phyloP scores from a whole-genome alignment of 2,797 vertebrate genomes.

The Leptoclinus maculatus region DNA sequence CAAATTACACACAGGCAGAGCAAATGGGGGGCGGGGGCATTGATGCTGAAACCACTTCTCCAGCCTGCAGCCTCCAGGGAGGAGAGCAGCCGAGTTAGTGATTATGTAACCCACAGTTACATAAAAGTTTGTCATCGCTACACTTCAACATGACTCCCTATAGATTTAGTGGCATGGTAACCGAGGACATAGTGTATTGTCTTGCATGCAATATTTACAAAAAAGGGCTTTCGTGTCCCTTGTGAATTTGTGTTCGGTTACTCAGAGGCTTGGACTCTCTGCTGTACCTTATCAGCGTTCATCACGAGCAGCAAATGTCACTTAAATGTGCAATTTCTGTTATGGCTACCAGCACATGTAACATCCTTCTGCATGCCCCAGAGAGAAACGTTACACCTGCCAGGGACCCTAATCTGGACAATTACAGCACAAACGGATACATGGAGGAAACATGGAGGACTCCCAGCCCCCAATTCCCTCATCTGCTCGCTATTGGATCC shows the following conservation, averaged over 20 bases:
- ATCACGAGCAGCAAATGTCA: constrained; percentile 12
- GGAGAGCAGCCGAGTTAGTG: constrained; percentile 57
- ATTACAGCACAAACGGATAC: constrained; percentile 16
- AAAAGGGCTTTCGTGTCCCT: constrained; percentile 1
- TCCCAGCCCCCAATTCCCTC: constrained; percentile 2
- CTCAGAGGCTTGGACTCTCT: neutral
- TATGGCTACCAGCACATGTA: constrained; percentile 8
- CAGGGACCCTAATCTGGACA: constrained; percentile 23
- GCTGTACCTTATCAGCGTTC: neutral
- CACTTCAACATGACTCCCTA: constrained; percentile 52
- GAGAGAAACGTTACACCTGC: constrained; percentile 9
- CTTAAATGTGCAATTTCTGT: neutral
- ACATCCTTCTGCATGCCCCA: neutral
- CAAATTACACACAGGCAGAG: constrained; percentile 30
- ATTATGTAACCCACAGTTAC: constrained; percentile 77
- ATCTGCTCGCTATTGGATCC: constrained; percentile 38
- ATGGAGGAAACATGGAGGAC: constrained; percentile 3
- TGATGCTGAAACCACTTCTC: constrained; percentile 63
- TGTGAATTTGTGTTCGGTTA: neutral
- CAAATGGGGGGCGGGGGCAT: constrained; percentile 49
- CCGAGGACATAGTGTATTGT: neutral
- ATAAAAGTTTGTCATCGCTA: constrained; percentile 67
- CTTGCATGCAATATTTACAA: constrained; percentile 38
- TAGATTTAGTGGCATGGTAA: constrained; percentile 37
- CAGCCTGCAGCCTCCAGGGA: constrained; percentile 64